A percentile compares a stretch with the other conserved stretches of the same genome.
Conservation (phyloP, 2,113 vertebrate species). For the Stegostoma tigrinum region DNA sequence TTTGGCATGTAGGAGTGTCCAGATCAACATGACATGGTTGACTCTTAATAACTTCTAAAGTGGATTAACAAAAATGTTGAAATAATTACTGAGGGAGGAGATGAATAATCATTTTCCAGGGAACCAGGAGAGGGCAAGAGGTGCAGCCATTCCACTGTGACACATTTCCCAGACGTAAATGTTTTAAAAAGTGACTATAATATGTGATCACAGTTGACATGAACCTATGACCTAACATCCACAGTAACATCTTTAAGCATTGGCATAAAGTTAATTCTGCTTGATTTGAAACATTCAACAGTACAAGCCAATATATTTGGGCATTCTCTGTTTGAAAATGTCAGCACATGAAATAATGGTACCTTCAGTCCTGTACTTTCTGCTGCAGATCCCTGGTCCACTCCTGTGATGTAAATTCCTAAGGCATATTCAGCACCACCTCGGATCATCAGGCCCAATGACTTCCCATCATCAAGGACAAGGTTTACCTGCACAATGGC, state of each 20-base stretch:
- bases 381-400: conserved; percentile 83
- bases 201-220: neutral
- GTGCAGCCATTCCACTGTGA: neutral
- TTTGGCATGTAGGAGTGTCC: neutral
- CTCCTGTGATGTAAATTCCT: conserved; percentile 91
- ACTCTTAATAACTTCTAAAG: neutral
- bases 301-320: neutral
- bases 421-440: conserved; percentile 88
- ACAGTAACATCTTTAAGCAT: neutral
- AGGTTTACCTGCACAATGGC: conserved; percentile 75
- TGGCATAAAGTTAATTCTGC: neutral
- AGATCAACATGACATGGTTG: neutral
- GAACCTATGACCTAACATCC: neutral
- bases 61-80: neutral
- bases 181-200: neutral
- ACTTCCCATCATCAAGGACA: conserved; percentile 83
- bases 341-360: conserved; percentile 17
- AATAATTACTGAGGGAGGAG: neutral
- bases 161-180: neutral
- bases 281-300: neutral
- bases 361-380: conserved; percentile 90
- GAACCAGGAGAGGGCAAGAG: neutral
- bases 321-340: neutral
- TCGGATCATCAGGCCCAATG: conserved; percentile 87
- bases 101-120: neutral